These are phyloP conservation scores for Gnatocerus cornutus DNA, from an alignment of 2,888 invertebrate genomes.

Conservation along the genomic window DNA sequence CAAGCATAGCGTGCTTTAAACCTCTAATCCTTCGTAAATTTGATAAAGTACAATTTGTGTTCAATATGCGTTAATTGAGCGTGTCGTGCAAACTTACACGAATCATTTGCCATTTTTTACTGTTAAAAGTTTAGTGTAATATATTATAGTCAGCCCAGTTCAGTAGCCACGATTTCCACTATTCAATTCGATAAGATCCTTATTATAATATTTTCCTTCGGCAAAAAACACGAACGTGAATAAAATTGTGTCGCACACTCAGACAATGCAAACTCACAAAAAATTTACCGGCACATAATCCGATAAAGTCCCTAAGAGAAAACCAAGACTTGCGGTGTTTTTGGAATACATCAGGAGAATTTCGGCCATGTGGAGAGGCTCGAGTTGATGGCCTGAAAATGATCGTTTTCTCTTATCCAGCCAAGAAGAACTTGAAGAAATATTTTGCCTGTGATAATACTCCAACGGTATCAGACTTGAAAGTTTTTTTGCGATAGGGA, in stretches of 20 bases:
- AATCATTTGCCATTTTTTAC: conserved; percentile 26
- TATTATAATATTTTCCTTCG: conserved; percentile 8
- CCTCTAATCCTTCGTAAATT: conserved; percentile 20
- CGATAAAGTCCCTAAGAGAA: conserved; percentile 11
- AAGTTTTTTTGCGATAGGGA: conserved; percentile 30
- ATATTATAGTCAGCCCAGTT: conserved; percentile 12
- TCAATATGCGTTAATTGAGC: conserved; percentile 15
- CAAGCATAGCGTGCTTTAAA: conserved; percentile 9
- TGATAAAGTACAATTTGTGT: conserved; percentile 38
- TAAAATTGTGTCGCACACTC: background rate
- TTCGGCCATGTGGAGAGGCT: conserved; percentile 10
- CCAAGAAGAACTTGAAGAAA: conserved; percentile 9
- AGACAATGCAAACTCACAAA: conserved; percentile 5
- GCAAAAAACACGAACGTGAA: conserved; percentile 2
- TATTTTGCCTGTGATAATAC: conserved; percentile 22
- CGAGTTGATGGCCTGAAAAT: conserved; percentile 27
- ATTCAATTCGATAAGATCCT: conserved; percentile 17
- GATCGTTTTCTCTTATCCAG: conserved; percentile 16
- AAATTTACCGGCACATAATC: background rate
- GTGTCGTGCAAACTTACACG: conserved; percentile 28
- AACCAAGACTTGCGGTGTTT: conserved; percentile 23
- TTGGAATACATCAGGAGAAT: conserved; percentile 13
- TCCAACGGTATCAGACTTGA: conserved; percentile 9
- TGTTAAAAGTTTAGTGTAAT: conserved; percentile 21
- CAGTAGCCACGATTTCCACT: background rate